Conservation (phyloP, 2,888 invertebrate genomes). For the Cacoxenus indagator region DNA sequence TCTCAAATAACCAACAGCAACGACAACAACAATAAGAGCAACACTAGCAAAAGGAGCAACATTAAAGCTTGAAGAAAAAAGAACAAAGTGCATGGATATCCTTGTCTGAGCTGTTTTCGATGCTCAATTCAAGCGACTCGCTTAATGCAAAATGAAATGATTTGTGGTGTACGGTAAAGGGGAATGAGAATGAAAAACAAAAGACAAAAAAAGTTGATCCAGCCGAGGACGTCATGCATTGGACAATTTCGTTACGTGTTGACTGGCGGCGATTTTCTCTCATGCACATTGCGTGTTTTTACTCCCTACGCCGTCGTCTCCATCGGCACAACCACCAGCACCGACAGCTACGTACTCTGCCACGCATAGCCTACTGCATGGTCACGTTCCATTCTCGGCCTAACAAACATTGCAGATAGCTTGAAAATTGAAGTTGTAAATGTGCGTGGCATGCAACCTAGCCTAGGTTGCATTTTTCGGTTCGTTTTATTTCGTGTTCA, state of each 20-base stretch:
- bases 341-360: too few relatives aligned
- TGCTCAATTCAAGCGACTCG: constrained; percentile 1
- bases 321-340: background rate
- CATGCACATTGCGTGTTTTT: constrained; percentile 37
- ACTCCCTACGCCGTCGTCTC: background rate
- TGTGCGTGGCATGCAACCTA: constrained; percentile 34
- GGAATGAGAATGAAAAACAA: background rate
- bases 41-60: background rate
- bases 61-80: too few relatives aligned
- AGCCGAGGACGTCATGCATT: constrained; percentile 36
- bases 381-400: background rate
- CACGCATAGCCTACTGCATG: constrained; percentile 34
- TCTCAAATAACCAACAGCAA: too few relatives aligned
- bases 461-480: background rate
- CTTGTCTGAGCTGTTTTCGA: constrained; percentile 46
- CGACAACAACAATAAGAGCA: background rate
- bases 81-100: constrained; percentile 62
- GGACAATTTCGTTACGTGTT: constrained; percentile 63
- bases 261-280: constrained; percentile 58
- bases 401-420: constrained; percentile 48
- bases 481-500: too few relatives aligned
- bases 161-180: background rate
- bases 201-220: background rate
- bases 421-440: constrained; percentile 60
- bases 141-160: constrained; percentile 13